These are phyloP conservation scores for Callipepla squamata DNA, from an alignment of 2,113 vertebrate genomes.

Conservation along the genomic window DNA sequence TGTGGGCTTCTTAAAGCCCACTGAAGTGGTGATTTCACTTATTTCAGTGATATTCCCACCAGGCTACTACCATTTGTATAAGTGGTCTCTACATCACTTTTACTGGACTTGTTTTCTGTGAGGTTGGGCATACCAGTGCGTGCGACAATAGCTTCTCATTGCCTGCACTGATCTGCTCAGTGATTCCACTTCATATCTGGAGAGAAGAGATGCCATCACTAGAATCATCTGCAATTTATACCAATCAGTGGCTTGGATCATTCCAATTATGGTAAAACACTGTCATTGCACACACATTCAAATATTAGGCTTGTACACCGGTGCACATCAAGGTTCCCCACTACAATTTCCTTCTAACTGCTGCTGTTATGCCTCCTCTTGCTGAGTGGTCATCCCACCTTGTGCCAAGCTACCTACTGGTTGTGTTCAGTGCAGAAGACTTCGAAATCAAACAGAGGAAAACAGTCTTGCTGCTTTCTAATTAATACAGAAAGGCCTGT, in stretches of 20 bases:
- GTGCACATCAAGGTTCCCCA: neutral
- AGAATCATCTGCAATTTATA: neutral
- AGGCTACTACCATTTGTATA: neutral
- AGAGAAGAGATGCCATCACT: neutral
- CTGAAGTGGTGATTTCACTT: neutral
- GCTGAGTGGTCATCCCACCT: accelerated
- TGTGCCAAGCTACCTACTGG: neutral
- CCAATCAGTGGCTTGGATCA: neutral
- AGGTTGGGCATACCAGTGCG: neutral
- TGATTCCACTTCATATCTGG: neutral
- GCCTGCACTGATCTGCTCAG: neutral
- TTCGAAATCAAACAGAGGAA: neutral
- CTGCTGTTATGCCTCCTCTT: neutral
- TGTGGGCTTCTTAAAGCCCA: neutral
- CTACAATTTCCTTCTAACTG: neutral
- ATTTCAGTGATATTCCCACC: neutral
- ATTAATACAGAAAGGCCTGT: neutral
- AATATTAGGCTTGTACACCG: neutral
- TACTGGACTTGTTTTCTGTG: neutral
- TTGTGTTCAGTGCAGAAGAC: neutral
- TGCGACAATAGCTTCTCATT: neutral
- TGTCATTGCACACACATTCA: neutral
- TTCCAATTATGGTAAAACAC: neutral
- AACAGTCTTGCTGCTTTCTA: neutral
- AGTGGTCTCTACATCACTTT: neutral